Evolutionary conservation across 2,797 vertebrate species (phyloP), one percentile per base, ranked within the genome.

Genomic region (Hydrocynus forskahlii): DNA sequence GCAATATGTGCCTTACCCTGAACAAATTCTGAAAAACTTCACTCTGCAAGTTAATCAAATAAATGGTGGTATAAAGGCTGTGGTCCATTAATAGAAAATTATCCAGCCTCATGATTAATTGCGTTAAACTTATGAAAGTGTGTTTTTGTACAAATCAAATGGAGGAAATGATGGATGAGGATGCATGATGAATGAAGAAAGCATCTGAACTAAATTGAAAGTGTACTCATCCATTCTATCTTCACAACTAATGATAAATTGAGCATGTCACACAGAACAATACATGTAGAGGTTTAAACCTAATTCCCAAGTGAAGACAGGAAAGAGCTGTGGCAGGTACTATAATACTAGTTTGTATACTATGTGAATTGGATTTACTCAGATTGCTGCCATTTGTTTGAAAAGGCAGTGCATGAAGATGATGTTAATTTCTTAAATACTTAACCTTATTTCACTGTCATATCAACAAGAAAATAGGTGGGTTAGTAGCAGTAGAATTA

Each of bases 201-300:
- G 95, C 96, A 94, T 95, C 95, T 91, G 95, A 96, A 98, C 96
- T 98, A 97, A 99, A 99, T 98, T 98, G 97, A 97, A 99, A 97
- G 97, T 97, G 96, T 96, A 97, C 96, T 97, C 97, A 98, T 98
- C 96, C 96, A 94, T 97, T 97, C 95, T 94, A 93, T 91, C 93
- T 95, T 96, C 96, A 96, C 96, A 97, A 97, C 96, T 96, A 96
- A 97, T 97, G 97, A 99, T 96, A 97, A 98, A 98, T 97, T 96
- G 97, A 97, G 96, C 97, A 94, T 96, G 97, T 97, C 96, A 95
- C 94, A 91, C 94, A 93, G 92, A 97, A 97, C 97, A 98, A 97
- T 96, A 95, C 95, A 94, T 84, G 95, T 88, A 93, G 91, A 91
- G 92, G 90, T 90, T 94, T 95, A 94, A 96, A 92, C 94, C 95